Evolutionary conservation across 2,113 vertebrate genomes (phyloP).

Genomic region (Protomyctophum bolini): DNA sequence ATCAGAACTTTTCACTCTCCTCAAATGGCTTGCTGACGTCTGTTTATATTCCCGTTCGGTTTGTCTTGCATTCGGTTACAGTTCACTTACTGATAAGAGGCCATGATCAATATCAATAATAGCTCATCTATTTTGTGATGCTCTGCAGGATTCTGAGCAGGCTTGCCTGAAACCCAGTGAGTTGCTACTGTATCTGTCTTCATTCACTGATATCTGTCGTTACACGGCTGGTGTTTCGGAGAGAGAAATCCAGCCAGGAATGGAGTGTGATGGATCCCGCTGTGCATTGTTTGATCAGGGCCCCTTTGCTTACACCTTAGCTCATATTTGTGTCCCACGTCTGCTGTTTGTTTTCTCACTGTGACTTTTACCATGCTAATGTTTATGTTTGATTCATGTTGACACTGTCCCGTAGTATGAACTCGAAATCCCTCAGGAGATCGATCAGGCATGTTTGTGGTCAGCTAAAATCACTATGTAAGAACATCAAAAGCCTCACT

Average conservation of each 20-base stretch:
- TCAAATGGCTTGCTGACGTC: slow-evolving; percentile 4
- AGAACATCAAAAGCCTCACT: slow-evolving; percentile 48
- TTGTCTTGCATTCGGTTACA: slow-evolving; percentile 44
- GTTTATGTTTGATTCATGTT: slow-evolving; percentile 47
- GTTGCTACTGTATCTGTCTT: slow-evolving; percentile 48
- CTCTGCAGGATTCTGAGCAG: slow-evolving; percentile 58
- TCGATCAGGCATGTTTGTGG: slow-evolving; percentile 46
- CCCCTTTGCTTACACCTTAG: slow-evolving; percentile 33
- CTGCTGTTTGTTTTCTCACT: slow-evolving; percentile 27
- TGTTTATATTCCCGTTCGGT: not conserved
- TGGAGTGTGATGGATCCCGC: slow-evolving; percentile 48
- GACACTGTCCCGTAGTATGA: slow-evolving; percentile 16
- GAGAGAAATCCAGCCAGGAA: slow-evolving; percentile 13
- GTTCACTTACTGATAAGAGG: slow-evolving; percentile 45
- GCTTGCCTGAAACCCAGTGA: slow-evolving; percentile 47
- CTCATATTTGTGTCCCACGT: slow-evolving; percentile 40
- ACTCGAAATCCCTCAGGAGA: slow-evolving; percentile 15
- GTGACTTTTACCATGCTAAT: not conserved
- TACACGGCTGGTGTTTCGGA: slow-evolving; percentile 38
- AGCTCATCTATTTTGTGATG: slow-evolving; percentile 55
- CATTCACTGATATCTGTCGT: slow-evolving; percentile 42
- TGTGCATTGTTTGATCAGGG: slow-evolving; percentile 52
- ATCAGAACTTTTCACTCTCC: not conserved
- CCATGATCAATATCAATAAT: slow-evolving; percentile 69
- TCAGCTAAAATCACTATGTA: slow-evolving; percentile 52